Conservation (phyloP, 1,140 invertebrate genomes). For the Oryzaephilus surinamensis region DNA sequence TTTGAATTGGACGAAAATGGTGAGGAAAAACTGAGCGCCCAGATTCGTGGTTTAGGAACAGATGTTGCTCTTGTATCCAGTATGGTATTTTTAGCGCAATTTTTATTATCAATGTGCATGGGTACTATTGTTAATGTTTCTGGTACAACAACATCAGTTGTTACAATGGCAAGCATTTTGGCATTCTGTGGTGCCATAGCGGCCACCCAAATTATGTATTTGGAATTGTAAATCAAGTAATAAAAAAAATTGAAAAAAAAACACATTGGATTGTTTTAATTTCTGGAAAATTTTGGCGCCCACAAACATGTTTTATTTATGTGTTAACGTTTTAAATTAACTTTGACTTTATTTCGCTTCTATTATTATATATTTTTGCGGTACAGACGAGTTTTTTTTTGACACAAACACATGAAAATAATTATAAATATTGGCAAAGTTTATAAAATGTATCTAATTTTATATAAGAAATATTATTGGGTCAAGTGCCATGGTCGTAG, state of each 20-base stretch:
- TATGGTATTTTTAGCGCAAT: constrained; percentile 93
- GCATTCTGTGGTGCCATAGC: constrained; percentile 73
- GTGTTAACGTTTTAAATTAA: neutral
- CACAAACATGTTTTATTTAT: neutral
- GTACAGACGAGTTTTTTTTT: no score
- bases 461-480: no score
- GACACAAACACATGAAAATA: no score
- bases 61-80: constrained; percentile 88
- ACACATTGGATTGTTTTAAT: neutral
- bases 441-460: no score
- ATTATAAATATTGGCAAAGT: no score
- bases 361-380: neutral
- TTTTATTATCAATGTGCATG: constrained; percentile 76
- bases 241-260: no score
- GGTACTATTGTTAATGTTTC: constrained; percentile 70
- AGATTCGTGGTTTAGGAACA: constrained; percentile 78
- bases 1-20: constrained; percentile 51
- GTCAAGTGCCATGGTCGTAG: no score
- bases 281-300: neutral
- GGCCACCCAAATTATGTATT: constrained; percentile 79
- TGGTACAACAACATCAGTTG: constrained; percentile 80
- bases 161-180: constrained; percentile 67
- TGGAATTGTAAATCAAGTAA: constrained; percentile 71
- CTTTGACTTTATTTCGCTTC: neutral
- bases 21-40: constrained; percentile 38